Conservation (phyloP, 2,888 invertebrate species). For the Himalopsyche tibetana region DNA sequence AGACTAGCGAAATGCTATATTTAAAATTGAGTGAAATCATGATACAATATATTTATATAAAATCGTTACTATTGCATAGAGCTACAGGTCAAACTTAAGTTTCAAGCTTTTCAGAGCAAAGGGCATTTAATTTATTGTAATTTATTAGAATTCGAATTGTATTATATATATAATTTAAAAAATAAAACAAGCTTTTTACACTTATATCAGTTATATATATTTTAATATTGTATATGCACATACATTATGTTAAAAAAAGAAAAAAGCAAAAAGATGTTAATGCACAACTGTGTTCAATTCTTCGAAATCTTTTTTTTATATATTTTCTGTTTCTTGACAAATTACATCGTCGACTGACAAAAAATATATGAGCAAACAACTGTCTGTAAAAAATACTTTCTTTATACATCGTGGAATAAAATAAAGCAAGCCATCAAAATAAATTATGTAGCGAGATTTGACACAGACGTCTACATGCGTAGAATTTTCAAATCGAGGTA, state of each 20-base stretch:
- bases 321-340: neutral
- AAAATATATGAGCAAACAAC: slow-evolving; percentile 18
- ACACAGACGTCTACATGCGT: slow-evolving; percentile 36
- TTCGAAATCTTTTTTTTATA: neutral
- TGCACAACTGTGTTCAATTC: slow-evolving; percentile 8
- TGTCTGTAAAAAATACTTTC: slow-evolving; percentile 14
- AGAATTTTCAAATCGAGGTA: slow-evolving; percentile 22
- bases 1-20: no score
- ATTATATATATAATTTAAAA: no score
- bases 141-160: no score
- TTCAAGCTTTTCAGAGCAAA: no score
- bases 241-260: neutral
- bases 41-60: no score
- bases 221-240: no score
- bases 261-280: neutral
- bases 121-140: no score
- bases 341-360: neutral
- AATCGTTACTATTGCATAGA: no score
- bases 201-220: no score
- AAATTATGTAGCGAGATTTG: slow-evolving; percentile 31
- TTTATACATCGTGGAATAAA: slow-evolving; percentile 8
- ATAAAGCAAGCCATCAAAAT: slow-evolving; percentile 38
- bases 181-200: no score
- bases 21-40: no score
- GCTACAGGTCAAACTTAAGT: no score